Percentiles rank a stretch among this genome's conserved stretches.
Conservation (phyloP, 92 coral and sea anemone genomes). For the Diadumene lineata region DNA sequence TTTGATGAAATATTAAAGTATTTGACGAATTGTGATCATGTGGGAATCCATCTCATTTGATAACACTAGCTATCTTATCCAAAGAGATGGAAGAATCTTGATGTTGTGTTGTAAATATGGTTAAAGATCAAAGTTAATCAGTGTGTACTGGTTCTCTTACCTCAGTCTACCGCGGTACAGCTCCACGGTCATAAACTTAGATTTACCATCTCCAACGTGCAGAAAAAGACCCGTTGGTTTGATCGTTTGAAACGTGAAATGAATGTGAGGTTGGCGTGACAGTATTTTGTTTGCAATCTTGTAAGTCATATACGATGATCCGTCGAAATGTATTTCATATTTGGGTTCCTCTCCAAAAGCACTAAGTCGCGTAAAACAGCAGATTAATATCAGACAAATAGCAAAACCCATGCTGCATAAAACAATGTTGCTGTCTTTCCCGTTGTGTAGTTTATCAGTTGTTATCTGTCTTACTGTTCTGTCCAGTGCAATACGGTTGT, state of each 20-base stretch:
- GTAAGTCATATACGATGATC: conserved; percentile 68
- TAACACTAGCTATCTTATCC: neutral
- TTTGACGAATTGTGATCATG: conserved; percentile 1
- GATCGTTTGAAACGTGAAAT: conserved; percentile 74
- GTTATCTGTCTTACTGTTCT: neutral
- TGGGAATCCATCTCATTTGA: neutral
- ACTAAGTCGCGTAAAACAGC: conserved; percentile 20
- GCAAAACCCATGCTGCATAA: neutral
- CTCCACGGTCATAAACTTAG: conserved; percentile 89
- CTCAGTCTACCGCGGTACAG: conserved; percentile 89
- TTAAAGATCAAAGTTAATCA: neutral
- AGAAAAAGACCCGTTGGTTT: conserved; percentile 81
- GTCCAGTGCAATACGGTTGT: neutral
- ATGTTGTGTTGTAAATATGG: conserved; percentile 13
- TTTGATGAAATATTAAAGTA: conserved; percentile 31
- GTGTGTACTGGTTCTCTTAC: conserved; percentile 42
- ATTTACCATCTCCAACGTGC: conserved; percentile 71
- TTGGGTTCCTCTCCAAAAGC: neutral
- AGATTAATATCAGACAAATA: conserved; percentile 18
- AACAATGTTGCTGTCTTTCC: neutral
- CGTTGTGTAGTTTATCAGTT: neutral
- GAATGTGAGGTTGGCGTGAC: conserved; percentile 53
- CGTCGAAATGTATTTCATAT: conserved; percentile 63
- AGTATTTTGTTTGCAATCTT: conserved; percentile 29
- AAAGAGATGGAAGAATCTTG: conserved; percentile 4